Evolutionary conservation across 2,797 vertebrate species (phyloP).

Genomic region (Hylomyscus alleni): DNA sequence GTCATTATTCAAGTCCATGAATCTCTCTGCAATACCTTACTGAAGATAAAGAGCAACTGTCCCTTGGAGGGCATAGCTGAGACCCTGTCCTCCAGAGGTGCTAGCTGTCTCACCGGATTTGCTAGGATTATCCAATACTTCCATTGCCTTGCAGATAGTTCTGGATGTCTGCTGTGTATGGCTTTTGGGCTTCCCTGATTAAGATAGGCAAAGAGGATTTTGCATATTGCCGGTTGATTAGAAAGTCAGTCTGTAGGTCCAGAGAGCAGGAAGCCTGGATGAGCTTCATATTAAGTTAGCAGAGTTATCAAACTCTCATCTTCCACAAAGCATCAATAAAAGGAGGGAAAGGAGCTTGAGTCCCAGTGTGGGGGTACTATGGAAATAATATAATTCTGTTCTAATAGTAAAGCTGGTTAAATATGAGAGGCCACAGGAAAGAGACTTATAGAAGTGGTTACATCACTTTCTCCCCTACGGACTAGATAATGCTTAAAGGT

Average conservation of each 20-base stretch:
- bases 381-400: not conserved
- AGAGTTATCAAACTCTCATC: constrained; percentile 29
- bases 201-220: not conserved
- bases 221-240: constrained; percentile 15
- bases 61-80: not conserved
- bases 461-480: constrained; percentile 44
- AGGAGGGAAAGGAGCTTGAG: not conserved
- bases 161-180: not conserved
- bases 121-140: not conserved
- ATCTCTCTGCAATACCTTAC: not conserved
- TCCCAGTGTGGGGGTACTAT: constrained; percentile 13
- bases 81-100: not conserved
- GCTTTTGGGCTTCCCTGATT: constrained; percentile 13
- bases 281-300: constrained; percentile 53
- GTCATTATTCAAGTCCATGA: not conserved
- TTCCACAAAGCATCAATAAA: constrained; percentile 42
- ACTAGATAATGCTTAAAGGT: constrained; percentile 61
- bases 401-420: constrained; percentile 55
- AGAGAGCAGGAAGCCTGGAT: constrained; percentile 49
- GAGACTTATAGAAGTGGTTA: not conserved
- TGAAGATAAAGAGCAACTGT: not conserved
- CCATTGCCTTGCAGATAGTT: not conserved
- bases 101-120: not conserved
- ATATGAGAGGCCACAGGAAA: constrained; percentile 24
- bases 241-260: constrained; percentile 30